Conservation (phyloP, 1,140 invertebrate species). For the Aradophagus sp. region DNA sequence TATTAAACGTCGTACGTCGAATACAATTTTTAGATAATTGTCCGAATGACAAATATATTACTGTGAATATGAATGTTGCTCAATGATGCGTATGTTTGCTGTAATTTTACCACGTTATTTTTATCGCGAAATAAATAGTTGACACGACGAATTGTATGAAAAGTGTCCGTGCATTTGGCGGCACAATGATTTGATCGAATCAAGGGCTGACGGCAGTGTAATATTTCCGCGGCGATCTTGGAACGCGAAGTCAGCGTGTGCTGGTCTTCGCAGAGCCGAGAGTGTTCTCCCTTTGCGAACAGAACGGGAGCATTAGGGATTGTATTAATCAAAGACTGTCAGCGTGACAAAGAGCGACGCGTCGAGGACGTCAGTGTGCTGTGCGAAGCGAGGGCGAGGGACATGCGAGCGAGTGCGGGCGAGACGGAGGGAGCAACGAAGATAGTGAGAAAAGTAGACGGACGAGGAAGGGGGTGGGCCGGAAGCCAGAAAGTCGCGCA, state of each 20-base stretch:
- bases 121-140: too few relatives aligned
- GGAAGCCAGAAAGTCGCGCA: conserved; percentile 65
- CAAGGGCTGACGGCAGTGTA: too few relatives aligned
- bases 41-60: too few relatives aligned
- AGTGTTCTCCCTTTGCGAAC: conserved; percentile 54
- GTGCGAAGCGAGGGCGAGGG: conserved; percentile 47
- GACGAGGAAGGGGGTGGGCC: conserved; percentile 50
- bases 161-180: too few relatives aligned
- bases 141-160: too few relatives aligned
- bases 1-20: too few relatives aligned
- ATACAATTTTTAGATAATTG: too few relatives aligned
- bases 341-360: conserved; percentile 63
- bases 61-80: too few relatives aligned
- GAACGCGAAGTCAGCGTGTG: conserved; percentile 13
- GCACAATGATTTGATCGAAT: too few relatives aligned
- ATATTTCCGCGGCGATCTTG: conserved; percentile 13
- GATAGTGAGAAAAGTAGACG: conserved; percentile 46
- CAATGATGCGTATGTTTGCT: too few relatives aligned
- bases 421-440: conserved; percentile 55
- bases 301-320: conserved; percentile 69
- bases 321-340: conserved; percentile 74
- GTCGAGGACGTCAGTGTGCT: conserved; percentile 38
- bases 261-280: conserved; percentile 32
- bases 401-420: conserved; percentile 41
- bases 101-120: too few relatives aligned